Evolutionary conservation across 2,888 invertebrate species (phyloP), one percentile per base, ranked within the genome.

Genomic region (Leptinotarsa tumamoca): DNA sequence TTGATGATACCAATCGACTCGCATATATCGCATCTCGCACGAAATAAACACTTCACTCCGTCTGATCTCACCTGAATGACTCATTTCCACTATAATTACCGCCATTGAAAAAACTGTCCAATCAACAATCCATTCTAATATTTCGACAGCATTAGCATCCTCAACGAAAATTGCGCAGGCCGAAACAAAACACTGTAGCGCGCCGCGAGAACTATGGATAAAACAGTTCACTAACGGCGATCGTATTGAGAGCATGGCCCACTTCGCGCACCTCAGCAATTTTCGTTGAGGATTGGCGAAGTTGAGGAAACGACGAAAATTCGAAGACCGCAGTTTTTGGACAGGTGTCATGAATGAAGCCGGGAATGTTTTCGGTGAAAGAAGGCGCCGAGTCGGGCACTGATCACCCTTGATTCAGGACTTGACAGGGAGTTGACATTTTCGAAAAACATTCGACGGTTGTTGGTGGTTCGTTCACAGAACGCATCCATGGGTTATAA

Each of bases 141-240:
- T 63, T 54, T 67, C 49, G n/a, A 63, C 63, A 49, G 67, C 33
- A 72, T 72, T 67, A 52, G 67, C 72, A 72, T 72, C 17, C 49
- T 49, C 21, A 56, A 50, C 67, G 54, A 74, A 74, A 74, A 71
- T 74, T 75, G 79, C 79, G 79, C 79, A 80, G 77, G 75, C 67
- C 73, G 58, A 56, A 71, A 70, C 71, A 78, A 79, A 74, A 78
- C 80, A 78, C 77, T 75, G 78, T 73, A 78, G 79, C 78, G 78
- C 76, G 72, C 77, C 75, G 80, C 79, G 78, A 77, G 76, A 78
- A 69, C 76, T 76, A 79, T 77, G 79, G 78, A 76, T 74, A 78
- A 80, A 82, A 80, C 81, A 82, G 82, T 82, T 79, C 79, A 82
- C 81, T 80, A 79, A 74, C 81, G 82, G 82, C 80, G 77, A 77